Evolutionary conservation across 2,888 invertebrate genomes (phyloP), one percentile per base, ranked within the genome.

Genomic region (Pristionchus entomophagus): DNA sequence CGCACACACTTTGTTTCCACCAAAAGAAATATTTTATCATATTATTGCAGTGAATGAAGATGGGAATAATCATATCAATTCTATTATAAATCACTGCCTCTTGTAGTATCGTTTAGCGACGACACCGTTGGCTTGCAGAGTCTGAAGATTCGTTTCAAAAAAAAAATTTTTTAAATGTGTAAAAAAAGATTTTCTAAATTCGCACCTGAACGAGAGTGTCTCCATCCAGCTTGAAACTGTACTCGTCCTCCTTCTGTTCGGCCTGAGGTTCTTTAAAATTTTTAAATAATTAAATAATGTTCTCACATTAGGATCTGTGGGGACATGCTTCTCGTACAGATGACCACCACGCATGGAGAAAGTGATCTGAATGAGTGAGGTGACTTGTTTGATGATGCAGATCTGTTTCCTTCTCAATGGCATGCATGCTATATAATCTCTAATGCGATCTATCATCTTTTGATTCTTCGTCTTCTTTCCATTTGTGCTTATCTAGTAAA

Each of bases 181-280:
- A n/a, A n/a, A n/a, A n/a, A n/a, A n/a, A n/a, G n/a, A n/a, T n/a
- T n/a, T n/a, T n/a, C n/a, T n/a, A n/a, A n/a, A n/a, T n/a, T n/a
- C 22, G 19, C 2, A 73, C 73, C 73, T 73, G 73, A n/a, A 73
- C 45, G 6, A 73, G n/a, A 8, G 41, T 45, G 19, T 73, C 45
- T 45, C 73, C 73, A 2, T 45, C 51, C 29, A 86, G 86, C 29
- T 91, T 89, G 87, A 90, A 91, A 29, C 86, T 85, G 88, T 92
- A 92, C 86, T 91, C 89, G 89, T 92, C 92, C 87, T 91, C 89
- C 88, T 92, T 92, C 80, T 91, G 90, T 88, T 92, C 90, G 85
- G 89, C 88, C 51, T 90, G 88, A 84, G 88, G 87, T 69, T 77
- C 84, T 17, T 49, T 38, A 22, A 22, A 69, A 17, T 38, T 14